Evolutionary conservation across 2,113 vertebrate species (phyloP), one percentile per base, ranked within the genome.

Genomic region (Phocoena phocoena): DNA sequence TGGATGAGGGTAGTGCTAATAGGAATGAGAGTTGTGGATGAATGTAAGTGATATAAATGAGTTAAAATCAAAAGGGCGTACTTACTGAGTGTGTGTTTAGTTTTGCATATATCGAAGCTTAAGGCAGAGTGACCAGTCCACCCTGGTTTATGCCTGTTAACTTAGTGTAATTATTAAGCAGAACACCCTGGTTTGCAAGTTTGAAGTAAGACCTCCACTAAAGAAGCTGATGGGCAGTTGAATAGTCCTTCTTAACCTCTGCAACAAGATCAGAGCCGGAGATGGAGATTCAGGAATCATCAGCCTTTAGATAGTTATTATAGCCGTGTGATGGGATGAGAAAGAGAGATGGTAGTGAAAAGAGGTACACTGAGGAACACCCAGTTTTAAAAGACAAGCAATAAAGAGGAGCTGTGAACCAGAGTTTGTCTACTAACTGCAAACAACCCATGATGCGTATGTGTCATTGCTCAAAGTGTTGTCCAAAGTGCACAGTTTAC

Each of bases 391-490:
- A 80, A 53, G 44, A 21, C 8, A 62, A 36, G 38, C 63, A 53
- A 67, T 65, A 76, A 91, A 89, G 76, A 77, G 36, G 63, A 86
- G 58, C 93, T 93, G 88, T 93, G 92, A 87, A 62, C 67, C 53
- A 47, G 8, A 62, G 71, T 86, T 70, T 74, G 73, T 53, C 33
- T 73, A 11, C 86, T 4, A 68, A 93, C 38, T 50, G 81, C 88
- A 97, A 98, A 98, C 92, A 98, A 41, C 6, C 77, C 50, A 74
- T 90, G 86, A 85, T 70, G 93, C 58, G n/a, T 79, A 81, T 53
- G 71, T 73, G 65, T 65, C 73, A 63, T 88, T 93, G 77, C 68
- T 95, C 82, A 96, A 96, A 77, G 81, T 63, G 63, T 90, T 58
- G 47, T 60, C 47, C 15, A 33, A 81, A 93, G 82, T 77, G 50